phyloP scores from a whole-genome alignment of 2,113 vertebrate species.

The Condylura cristata region DNA sequence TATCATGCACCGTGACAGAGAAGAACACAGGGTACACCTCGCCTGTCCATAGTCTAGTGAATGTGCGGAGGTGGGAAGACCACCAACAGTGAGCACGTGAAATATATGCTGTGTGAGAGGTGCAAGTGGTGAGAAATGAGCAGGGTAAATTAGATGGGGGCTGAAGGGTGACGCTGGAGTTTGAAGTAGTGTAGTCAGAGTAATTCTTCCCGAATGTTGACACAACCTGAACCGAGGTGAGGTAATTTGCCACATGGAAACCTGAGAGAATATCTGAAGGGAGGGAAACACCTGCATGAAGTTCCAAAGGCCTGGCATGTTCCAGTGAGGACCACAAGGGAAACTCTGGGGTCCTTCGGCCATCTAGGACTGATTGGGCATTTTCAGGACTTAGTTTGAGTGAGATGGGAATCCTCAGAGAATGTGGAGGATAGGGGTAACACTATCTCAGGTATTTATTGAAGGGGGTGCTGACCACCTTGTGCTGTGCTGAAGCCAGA shows the following conservation, averaged over 20 bases:
- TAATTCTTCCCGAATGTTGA: not conserved
- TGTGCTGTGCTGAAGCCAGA: not conserved
- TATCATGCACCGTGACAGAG: not conserved
- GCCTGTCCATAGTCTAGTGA: not conserved
- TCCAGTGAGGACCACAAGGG: not conserved
- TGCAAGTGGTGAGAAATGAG: not conserved
- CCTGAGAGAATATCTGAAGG: not conserved
- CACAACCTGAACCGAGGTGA: not conserved
- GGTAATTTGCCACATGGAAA: not conserved
- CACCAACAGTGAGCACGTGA: not conserved
- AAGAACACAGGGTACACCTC: not conserved
- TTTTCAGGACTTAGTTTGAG: not conserved
- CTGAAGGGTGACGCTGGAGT: not conserved
- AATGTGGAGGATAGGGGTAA: not conserved
- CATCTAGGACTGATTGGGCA: not conserved
- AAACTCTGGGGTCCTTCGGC: not conserved
- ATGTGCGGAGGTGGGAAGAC: accelerated
- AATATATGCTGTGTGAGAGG: not conserved
- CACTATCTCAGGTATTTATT: not conserved
- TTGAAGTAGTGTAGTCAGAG: not conserved
- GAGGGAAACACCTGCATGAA: not conserved
- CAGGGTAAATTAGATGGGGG: not conserved
- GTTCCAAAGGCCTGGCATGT: not conserved
- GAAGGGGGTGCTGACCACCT: not conserved
- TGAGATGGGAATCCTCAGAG: not conserved